Base-by-base conservation (phyloP, 2,888 invertebrate species). In the Scaptomyza polygonia region DNA sequence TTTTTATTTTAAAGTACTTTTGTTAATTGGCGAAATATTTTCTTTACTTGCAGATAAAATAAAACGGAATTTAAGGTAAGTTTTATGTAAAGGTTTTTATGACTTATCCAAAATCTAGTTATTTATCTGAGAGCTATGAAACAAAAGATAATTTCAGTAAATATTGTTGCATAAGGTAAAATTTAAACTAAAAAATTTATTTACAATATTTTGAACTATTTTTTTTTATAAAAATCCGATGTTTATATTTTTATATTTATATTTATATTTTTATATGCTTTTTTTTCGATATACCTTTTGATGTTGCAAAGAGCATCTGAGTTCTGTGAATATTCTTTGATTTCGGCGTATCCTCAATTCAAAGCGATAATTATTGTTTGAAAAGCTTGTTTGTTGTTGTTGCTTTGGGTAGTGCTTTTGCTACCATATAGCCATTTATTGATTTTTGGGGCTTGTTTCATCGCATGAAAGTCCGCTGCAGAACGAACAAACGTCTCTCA, bases 381-480 rank as follows among this genome's bases (percentile, higher is more conserved):
- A 40, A 25, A 2, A n/a, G 25, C 6, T 21, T 44, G 39, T 12
- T 21, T 44, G 39, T 12, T 61, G 14, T 1, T 44, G 18, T 29
- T 49, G n/a, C 8, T 32, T 43, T 9, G 30, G 25, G 3, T 39
- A 39, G 8, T 14, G 30, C 12, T 34, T 3, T 36, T 14, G 36
- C 36, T 36, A 6, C 34, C 34, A 36, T 14, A 36, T 8, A 34
- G 56, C 40, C 47, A 52, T 52, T 68, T 58, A 72, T 77, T 72
- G 52, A 61, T 61, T 58, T 75, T 75, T 56, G 52, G 21, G 30
- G 56, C 42, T 54, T 59, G 42, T 21, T 21, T 21, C 12, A 47
- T 55, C 44, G 32, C 6, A 45, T 12, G 3, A 49, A 47, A 29
- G 7, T 18, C n/a, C 12, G 18, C 7, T 7, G 14, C 21, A 45